Evolutionary conservation across 2,113 vertebrate species (phyloP), one percentile per base, ranked within the genome.

Genomic region (Trichechus manatus): DNA sequence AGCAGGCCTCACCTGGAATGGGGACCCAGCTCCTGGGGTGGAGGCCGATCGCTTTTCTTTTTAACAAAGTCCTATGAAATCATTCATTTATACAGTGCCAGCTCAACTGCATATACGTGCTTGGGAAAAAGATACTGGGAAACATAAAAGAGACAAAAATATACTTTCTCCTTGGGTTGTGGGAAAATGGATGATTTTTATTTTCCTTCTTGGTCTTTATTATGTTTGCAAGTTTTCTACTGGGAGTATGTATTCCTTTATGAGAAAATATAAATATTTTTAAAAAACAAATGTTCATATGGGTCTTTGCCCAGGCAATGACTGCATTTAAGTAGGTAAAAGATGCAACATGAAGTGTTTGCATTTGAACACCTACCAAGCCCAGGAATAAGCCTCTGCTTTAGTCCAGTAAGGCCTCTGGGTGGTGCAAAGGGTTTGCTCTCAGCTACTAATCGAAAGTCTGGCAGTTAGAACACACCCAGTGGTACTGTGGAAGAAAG

Each of bases 191-290:
- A 91, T 42, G 33, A 80, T 53, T 87, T 63, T 75, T 72, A 53
- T 84, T 95, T 96, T 91, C 36, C 10, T 88, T 61, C 93, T 53
- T 25, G 89, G 68, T 36, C 29, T 95, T 78, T 72, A 75, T 75
- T 61, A 27, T 75, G 59, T 36, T 64, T 94, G 77, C 53, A 81
- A 39, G 74, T 85, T 81, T 79, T 89, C 87, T 63, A 66, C 1
- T 3, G 56, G 42, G 84, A 77, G 63, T 31, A 83, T 13, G 39
- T 53, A 20, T 78, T 95, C 36, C 77, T 96, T 94, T 86, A 77
- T 22, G 75, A 87, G 77, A 92, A 96, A 81, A 91, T 29, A 84
- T 33, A 87, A 97, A 61, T 64, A 82, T 74, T 85, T 74, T 81
- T 83, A 50, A 9, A 22, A 95, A 87, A 68, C 77, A 78, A 96